Percentiles rank a stretch among this genome's conserved stretches.
These are phyloP conservation scores for Rhineura floridana DNA, from an alignment of 2,113 vertebrate species.

Conservation along the genomic window DNA sequence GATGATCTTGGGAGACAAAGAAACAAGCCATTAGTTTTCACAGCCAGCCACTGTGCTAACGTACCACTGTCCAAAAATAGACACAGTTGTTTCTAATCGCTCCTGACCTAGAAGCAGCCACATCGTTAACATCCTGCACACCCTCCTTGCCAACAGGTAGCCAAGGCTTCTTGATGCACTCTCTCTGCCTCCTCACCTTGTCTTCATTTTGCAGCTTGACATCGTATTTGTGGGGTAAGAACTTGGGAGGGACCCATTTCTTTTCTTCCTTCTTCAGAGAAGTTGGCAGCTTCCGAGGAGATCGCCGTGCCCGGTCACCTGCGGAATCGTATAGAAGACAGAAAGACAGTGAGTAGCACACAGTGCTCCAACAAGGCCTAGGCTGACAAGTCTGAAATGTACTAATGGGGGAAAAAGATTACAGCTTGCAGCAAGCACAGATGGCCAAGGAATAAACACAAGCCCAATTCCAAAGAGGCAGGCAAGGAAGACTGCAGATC, in stretches of 20 bases:
- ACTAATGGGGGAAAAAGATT: not conserved
- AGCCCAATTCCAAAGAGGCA: not conserved
- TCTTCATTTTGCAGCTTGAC: constrained; percentile 94
- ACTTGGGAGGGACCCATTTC: constrained; percentile 96
- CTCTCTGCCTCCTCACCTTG: constrained; percentile 79
- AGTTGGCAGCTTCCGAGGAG: constrained; percentile 92
- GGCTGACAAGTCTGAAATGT: not conserved
- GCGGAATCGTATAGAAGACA: constrained; percentile 25
- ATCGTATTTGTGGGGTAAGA: constrained; percentile 95
- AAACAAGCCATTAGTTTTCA: not conserved
- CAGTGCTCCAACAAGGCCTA: too few relatives aligned
- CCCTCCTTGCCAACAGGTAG: not conserved
- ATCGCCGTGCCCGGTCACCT: constrained; percentile 94
- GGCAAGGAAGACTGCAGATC: not conserved
- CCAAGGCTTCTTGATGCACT: not conserved
- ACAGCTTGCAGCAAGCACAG: not conserved
- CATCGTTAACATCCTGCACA: not conserved
- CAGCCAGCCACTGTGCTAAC: not conserved
- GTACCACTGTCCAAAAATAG: not conserved
- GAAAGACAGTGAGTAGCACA: not conserved
- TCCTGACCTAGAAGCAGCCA: not conserved
- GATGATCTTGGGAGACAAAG: constrained; percentile 82
- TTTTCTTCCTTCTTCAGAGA: constrained; percentile 94
- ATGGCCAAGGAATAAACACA: not conserved
- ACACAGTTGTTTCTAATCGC: not conserved